Conservation (phyloP, 64 coral and sea anemone species). For the Orbicella faveolata region DNA sequence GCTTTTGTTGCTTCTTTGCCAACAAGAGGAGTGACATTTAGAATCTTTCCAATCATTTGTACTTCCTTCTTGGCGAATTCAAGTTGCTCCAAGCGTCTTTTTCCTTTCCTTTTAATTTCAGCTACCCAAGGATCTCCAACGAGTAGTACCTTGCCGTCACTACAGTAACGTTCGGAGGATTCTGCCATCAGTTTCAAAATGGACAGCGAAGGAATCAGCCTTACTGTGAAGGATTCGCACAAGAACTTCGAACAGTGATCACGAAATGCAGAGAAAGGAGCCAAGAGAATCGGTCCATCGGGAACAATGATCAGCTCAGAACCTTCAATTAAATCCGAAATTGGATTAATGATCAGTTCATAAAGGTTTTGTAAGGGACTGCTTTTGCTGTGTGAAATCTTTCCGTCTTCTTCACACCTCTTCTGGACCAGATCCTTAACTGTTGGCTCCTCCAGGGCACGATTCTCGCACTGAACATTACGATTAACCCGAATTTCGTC, state of each 20-base stretch:
- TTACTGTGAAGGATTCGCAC: constrained; percentile 36
- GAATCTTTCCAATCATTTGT: neutral
- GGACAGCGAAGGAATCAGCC: constrained; percentile 25
- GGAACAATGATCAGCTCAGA: constrained; percentile 60
- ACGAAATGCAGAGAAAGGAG: constrained; percentile 49
- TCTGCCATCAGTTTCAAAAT: constrained; percentile 35
- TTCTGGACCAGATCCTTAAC: too few relatives aligned
- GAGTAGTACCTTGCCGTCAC: constrained; percentile 19
- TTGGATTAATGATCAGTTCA: neutral
- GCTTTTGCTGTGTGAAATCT: too few relatives aligned
- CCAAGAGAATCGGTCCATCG: constrained; percentile 28
- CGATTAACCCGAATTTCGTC: too few relatives aligned
- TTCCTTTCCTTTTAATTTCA: neutral
- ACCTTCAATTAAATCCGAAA: neutral
- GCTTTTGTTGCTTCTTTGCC: constrained; percentile 23
- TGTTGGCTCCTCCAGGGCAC: too few relatives aligned
- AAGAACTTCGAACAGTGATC: constrained; percentile 10
- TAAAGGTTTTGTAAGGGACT: neutral
- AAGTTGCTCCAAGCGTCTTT: neutral
- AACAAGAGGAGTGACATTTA: constrained; percentile 4
- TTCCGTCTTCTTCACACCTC: too few relatives aligned
- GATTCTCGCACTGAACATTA: too few relatives aligned
- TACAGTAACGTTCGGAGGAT: neutral
- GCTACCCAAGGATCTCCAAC: constrained; percentile 40
- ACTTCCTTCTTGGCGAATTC: constrained; percentile 18